Evolutionary conservation across 2,888 invertebrate genomes (phyloP).

Genomic region (Napeogenes sylphis): DNA sequence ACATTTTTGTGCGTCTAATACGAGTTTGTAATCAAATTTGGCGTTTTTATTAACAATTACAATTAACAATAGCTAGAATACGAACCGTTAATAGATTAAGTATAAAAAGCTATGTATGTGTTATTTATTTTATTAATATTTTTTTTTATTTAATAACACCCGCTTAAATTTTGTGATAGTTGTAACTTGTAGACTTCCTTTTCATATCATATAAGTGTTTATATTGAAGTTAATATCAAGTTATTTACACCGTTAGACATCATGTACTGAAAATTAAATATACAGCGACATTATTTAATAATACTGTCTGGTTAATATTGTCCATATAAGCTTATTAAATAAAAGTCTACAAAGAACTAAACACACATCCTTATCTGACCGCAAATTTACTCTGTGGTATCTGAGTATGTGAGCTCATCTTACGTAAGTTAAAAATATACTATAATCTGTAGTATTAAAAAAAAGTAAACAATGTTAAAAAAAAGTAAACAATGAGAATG

Average conservation of each 20-base stretch:
- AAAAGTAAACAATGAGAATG: no score
- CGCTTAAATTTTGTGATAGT: no score
- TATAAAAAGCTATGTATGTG: not conserved
- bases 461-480: no score
- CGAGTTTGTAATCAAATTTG: constrained; percentile 47
- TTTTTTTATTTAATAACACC: no score
- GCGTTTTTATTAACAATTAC: constrained; percentile 16
- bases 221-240: no score
- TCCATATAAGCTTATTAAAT: no score
- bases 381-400: constrained; percentile 1
- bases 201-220: not conserved
- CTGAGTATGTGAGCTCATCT: not conserved
- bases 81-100: constrained; percentile 14
- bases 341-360: not conserved
- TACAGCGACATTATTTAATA: no score
- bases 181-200: constrained; percentile 6
- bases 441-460: no score
- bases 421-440: not conserved
- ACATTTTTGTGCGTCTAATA: constrained; percentile 68
- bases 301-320: no score
- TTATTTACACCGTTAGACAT: no score
- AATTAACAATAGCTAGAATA: not conserved
- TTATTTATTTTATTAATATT: no score
- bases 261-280: no score
- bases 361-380: not conserved